Evolutionary conservation across 2,888 invertebrate genomes (phyloP).

Genomic region (Caenorhabditis virilis): DNA sequence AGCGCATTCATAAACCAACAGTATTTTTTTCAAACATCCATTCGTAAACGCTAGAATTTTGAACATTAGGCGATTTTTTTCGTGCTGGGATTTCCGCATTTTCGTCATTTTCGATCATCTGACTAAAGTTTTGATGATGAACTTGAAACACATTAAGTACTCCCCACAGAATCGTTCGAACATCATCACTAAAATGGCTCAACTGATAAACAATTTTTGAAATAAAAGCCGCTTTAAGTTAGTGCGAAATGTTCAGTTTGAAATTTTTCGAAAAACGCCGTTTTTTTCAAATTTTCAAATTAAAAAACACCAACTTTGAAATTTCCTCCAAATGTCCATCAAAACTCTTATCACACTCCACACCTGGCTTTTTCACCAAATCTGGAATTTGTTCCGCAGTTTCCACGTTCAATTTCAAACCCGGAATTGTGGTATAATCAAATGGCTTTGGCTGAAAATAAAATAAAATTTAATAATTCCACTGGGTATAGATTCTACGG

Average conservation of each 20-base stretch:
- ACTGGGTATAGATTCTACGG: neutral
- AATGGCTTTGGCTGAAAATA: slow-evolving; percentile 52
- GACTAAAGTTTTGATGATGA: too few species aligned
- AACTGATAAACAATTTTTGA: too few species aligned
- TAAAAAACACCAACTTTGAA: slow-evolving; percentile 4
- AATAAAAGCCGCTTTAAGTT: too few species aligned
- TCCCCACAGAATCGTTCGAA: too few species aligned
- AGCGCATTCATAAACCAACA: too few species aligned
- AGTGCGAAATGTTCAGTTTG: neutral
- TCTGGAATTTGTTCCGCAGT: slow-evolving; percentile 26
- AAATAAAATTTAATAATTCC: neutral
- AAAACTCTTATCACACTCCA: slow-evolving; percentile 1
- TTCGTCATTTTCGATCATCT: too few species aligned
- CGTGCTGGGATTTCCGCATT: too few species aligned
- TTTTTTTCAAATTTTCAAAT: neutral
- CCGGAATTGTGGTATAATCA: slow-evolving; percentile 61
- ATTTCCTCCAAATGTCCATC: slow-evolving; percentile 17
- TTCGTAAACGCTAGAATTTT: too few species aligned
- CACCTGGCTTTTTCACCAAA: slow-evolving; percentile 11
- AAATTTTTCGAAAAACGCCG: neutral
- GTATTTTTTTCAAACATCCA: too few species aligned
- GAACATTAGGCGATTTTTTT: too few species aligned
- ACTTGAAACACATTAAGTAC: too few species aligned
- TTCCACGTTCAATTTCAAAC: slow-evolving; percentile 27
- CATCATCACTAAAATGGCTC: too few species aligned